Base-by-base conservation (phyloP, 92 coral and sea anemone genomes). In the Metridium senile region DNA sequence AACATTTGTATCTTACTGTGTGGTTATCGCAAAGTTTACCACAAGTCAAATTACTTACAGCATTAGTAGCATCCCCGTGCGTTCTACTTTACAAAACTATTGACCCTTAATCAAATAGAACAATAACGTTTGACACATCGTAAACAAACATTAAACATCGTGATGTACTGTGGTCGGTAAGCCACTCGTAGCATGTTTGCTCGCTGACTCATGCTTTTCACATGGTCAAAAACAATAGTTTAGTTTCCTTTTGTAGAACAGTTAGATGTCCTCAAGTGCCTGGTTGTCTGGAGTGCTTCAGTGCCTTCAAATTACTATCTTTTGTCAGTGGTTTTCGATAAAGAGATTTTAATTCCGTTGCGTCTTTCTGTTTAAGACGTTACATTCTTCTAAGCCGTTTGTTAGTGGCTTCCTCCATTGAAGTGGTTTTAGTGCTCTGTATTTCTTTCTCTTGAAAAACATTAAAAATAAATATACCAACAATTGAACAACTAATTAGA, bases 131-230 rank as follows among this genome's bases (percentile, higher is more conserved):
- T 61, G 66, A 61, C 32, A 26, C 11, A 23, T 22, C 32, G 8
- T 61, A 61, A 61, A 26, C 66, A 61, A 61, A 61, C 66, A 61
- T 18, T 10, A 21, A 21, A 11, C 61, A 54, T 54, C 20, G 20
- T 9, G 10, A 21, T 61, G 22, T 23, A 29, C 2, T 22, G 66
- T 26, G 66, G 30, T 26, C 23, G 22, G 23, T 17, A 54, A 23
- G 8, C 19, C 13, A 23, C 66, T 61, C 3, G 25, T 19, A 13
- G 33, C 66, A 61, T 61, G 8, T 61, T 61, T 26, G 8, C 9
- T 22, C 33, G 66, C 66, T 61, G 66, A 61, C 66, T 61, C 66
- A 61, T 61, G 33, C 7, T 7, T 61, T 61, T 61, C 66, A 23
- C 66, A 61, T 27, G 66, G 18, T 27, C 22, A 54, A 17, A 29